Evolutionary conservation across 2,888 invertebrate species (phyloP).

Genomic region (Melinaea menophilus): DNA sequence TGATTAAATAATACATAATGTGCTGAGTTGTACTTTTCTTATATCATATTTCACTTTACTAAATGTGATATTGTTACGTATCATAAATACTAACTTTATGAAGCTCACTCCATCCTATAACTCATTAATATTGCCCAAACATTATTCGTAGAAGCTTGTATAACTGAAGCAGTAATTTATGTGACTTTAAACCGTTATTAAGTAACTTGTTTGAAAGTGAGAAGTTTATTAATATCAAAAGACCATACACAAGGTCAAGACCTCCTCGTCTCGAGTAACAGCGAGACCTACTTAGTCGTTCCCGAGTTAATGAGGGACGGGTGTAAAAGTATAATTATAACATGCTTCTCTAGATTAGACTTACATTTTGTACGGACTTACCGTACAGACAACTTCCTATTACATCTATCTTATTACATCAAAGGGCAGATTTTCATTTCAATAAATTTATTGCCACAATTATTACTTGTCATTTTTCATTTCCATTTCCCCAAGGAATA

Average conservation of each 20-base stretch:
- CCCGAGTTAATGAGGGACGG: slow-evolving; percentile 10
- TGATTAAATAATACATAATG: slow-evolving; percentile 21
- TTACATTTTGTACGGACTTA: background rate
- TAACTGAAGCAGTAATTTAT: no score
- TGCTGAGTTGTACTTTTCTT: background rate
- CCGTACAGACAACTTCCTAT: no score
- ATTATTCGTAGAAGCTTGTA: no score
- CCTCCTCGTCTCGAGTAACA: slow-evolving; percentile 8
- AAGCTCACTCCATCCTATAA: no score
- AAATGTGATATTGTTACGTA: no score
- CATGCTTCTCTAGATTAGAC: background rate
- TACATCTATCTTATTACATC: background rate
- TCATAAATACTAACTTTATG: no score
- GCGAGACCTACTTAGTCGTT: slow-evolving; percentile 13
- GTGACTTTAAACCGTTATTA: background rate
- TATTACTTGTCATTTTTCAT: slow-evolving; percentile 17
- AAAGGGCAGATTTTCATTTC: background rate
- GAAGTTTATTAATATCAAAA: slow-evolving; percentile 11
- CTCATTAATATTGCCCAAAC: no score
- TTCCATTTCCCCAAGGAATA: slow-evolving; percentile 22
- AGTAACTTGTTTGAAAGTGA: slow-evolving; percentile 7
- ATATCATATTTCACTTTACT: background rate
- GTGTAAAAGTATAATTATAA: slow-evolving; percentile 14
- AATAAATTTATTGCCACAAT: slow-evolving; percentile 10
- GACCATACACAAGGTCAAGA: slow-evolving; percentile 15